Conservation (phyloP, 1,140 invertebrate species). For the Telenomus remus region DNA sequence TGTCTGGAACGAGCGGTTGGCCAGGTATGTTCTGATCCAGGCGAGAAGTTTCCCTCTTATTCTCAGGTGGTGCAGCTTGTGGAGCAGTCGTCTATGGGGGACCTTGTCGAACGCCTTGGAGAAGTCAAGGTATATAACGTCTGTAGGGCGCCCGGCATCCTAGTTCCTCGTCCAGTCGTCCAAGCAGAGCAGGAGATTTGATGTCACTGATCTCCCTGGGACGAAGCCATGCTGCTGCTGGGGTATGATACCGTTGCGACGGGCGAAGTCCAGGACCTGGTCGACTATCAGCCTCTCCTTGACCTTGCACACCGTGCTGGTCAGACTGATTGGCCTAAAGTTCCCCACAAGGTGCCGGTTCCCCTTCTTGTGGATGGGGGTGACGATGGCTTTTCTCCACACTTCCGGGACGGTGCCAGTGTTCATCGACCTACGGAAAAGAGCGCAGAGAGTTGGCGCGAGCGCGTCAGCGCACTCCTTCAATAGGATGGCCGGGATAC, state of each 20-base stretch:
- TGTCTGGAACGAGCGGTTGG: not conserved
- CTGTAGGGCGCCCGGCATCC: not conserved
- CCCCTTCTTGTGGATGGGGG: constrained; percentile 1
- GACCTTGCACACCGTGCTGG: not conserved
- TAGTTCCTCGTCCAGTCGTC: not conserved
- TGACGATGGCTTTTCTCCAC: not conserved
- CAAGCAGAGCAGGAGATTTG: not conserved
- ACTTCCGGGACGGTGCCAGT: not conserved
- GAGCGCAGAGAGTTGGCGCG: not conserved
- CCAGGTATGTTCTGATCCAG: not conserved
- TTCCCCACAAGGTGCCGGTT: not conserved
- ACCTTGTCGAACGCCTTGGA: not conserved
- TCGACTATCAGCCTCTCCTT: not conserved
- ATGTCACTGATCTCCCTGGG: too few species aligned
- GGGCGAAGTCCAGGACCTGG: not conserved
- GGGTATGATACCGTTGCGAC: not conserved
- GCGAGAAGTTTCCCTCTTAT: not conserved
- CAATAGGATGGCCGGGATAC: not conserved
- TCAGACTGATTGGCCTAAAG: constrained; percentile 5
- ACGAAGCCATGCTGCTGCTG: constrained; percentile 2
- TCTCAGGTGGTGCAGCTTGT: not conserved
- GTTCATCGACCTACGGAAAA: not conserved
- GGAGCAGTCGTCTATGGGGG: not conserved
- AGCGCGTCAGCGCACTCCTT: not conserved
- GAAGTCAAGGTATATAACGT: constrained; percentile 5